Conservation (phyloP, 2,797 vertebrate species). For the Ptychobarbus kaznakovi region DNA sequence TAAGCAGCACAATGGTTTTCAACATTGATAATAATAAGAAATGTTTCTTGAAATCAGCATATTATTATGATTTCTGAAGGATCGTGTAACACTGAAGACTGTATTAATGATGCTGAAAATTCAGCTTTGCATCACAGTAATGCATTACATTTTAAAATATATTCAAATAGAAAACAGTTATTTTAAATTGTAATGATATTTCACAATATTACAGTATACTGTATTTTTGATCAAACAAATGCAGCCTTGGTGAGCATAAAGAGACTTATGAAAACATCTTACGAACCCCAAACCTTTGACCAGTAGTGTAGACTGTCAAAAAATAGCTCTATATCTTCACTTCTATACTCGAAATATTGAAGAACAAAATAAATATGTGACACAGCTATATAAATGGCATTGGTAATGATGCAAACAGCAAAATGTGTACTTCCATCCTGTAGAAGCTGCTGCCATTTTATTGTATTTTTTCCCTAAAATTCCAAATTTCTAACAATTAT, state of each 20-base stretch:
- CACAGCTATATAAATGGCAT: not conserved
- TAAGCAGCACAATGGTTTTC: not conserved
- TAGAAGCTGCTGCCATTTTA: not conserved
- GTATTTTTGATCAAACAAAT: not conserved
- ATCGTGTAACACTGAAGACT: not conserved
- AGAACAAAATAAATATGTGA: constrained; percentile 5
- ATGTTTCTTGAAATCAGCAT: not conserved
- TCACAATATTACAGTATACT: not conserved
- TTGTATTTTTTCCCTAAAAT: not conserved
- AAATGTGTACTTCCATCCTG: not conserved
- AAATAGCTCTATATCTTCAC: not conserved
- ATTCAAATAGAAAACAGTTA: not conserved
- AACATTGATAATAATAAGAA: not conserved
- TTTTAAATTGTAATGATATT: not conserved
- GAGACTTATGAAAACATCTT: not conserved
- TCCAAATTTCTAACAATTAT: not conserved
- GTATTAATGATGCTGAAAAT: not conserved
- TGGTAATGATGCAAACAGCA: not conserved
- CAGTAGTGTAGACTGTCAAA: not conserved
- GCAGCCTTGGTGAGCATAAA: constrained; percentile 2
- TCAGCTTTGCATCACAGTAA: not conserved
- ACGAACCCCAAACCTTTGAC: not conserved
- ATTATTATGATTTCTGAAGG: not conserved
- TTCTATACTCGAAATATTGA: not conserved
- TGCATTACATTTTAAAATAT: not conserved